Conservation (phyloP, 2,113 vertebrate genomes). For the Chascanopsetta lugubris region DNA sequence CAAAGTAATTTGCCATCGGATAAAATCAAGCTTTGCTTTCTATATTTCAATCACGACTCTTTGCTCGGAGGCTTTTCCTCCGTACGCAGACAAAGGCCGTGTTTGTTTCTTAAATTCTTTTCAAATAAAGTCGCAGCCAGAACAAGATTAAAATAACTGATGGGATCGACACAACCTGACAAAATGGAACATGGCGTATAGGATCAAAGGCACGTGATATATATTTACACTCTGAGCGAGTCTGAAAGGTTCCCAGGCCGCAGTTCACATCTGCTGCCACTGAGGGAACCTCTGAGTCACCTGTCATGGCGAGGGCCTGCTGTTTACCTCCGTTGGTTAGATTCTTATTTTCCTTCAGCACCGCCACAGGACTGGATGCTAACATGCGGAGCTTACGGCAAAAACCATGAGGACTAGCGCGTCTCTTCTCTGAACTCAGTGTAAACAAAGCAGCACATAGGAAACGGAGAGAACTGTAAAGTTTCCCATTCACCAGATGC, state of each 20-base stretch:
- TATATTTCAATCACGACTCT: slow-evolving; percentile 46
- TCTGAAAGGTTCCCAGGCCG: neutral
- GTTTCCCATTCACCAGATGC: too few relatives aligned
- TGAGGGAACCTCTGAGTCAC: too few relatives aligned
- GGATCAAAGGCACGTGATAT: neutral
- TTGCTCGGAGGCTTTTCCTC: slow-evolving; percentile 30
- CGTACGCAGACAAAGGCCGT: slow-evolving; percentile 12
- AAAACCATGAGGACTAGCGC: too few relatives aligned
- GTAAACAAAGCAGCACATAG: too few relatives aligned
- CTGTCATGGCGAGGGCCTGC: too few relatives aligned
- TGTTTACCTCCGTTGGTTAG: too few relatives aligned
- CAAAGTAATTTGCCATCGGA: slow-evolving; percentile 51
- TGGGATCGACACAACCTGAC: neutral
- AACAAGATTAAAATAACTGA: neutral
- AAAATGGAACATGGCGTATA: neutral
- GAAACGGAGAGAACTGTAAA: too few relatives aligned
- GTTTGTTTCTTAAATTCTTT: slow-evolving; percentile 17
- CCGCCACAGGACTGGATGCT: too few relatives aligned
- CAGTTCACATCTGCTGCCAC: neutral
- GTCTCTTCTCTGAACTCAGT: too few relatives aligned
- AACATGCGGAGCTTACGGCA: too few relatives aligned
- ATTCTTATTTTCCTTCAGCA: too few relatives aligned
- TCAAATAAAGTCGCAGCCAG: neutral
- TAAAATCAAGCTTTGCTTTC: slow-evolving; percentile 49
- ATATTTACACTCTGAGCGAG: neutral